Evolutionary conservation across 2,797 vertebrate species (phyloP).

Genomic region (Betta splendens): DNA sequence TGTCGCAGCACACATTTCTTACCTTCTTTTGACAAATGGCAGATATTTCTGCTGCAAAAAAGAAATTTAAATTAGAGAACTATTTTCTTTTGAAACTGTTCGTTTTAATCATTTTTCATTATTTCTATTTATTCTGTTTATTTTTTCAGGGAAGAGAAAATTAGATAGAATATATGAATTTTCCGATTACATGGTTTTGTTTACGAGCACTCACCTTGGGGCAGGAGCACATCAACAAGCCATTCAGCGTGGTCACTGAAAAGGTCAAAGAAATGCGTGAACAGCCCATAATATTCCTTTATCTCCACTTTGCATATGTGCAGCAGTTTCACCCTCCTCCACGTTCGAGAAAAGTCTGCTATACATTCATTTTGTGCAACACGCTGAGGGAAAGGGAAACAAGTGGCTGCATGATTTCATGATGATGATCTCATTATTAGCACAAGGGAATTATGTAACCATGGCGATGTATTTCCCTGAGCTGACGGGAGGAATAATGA

Average conservation of each 20-base stretch:
- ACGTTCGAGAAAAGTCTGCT: conserved; percentile 3
- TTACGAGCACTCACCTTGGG: conserved; percentile 90
- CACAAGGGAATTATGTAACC: conserved; percentile 70
- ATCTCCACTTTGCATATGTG: neutral
- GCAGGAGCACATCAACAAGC: conserved; percentile 97
- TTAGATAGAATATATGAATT: too few relatives aligned
- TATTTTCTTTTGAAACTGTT: neutral
- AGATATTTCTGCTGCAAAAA: conserved; percentile 98
- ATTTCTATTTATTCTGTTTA: too few relatives aligned
- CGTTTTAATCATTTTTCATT: neutral
- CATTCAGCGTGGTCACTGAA: conserved; percentile 95
- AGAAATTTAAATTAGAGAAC: conserved; percentile 58
- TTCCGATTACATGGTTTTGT: too few relatives aligned
- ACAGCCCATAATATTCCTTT: conserved; percentile 14
- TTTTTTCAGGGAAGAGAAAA: too few relatives aligned
- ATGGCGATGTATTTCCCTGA: conserved; percentile 64
- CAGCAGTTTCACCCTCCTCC: neutral
- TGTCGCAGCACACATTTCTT: conserved; percentile 72
- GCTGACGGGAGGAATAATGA: conserved; percentile 61
- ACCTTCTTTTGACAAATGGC: conserved; percentile 99
- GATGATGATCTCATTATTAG: conserved; percentile 71
- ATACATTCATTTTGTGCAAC: conserved; percentile 29
- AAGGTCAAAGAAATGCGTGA: conserved; percentile 58
- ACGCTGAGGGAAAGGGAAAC: conserved; percentile 41
- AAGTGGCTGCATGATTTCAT: conserved; percentile 59